phyloP scores from a whole-genome alignment of 2,797 vertebrate genomes.

The Enteromius argenteus region DNA sequence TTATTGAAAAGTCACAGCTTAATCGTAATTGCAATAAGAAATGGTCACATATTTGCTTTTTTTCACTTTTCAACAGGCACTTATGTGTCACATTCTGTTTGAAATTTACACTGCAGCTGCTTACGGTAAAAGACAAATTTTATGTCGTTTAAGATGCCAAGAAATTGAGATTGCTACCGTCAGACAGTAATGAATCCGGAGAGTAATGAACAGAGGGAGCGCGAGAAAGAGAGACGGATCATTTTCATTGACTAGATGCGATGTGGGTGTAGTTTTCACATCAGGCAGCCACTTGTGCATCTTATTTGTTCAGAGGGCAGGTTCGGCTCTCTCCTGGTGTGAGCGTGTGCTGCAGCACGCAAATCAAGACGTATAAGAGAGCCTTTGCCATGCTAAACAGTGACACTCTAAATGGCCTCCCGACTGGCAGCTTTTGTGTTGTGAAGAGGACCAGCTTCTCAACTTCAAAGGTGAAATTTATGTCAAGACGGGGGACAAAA shows the following conservation, averaged over 20 bases:
- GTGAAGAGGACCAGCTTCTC: constrained; percentile 82
- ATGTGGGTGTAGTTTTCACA: constrained; percentile 80
- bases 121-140: constrained; percentile 33
- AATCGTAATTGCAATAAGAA: constrained; percentile 34
- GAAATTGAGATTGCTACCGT: constrained; percentile 5
- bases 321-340: constrained; percentile 74
- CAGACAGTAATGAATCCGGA: constrained; percentile 27
- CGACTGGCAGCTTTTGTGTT: constrained; percentile 80
- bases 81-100: constrained; percentile 25
- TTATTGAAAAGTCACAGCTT: neutral
- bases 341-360: constrained; percentile 56
- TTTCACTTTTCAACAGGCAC: constrained; percentile 5
- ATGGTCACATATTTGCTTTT: constrained; percentile 45
- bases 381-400: constrained; percentile 95
- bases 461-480: constrained; percentile 96
- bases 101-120: constrained; percentile 9
- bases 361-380: constrained; percentile 62
- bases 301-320: constrained; percentile 90
- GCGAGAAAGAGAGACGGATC: constrained; percentile 46
- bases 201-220: constrained; percentile 24
- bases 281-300: constrained; percentile 84
- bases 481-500: constrained; percentile 82
- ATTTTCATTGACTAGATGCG: constrained; percentile 71
- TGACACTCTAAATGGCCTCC: constrained; percentile 82
- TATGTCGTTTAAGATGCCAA: constrained; percentile 18